Percentiles rank a stretch among this genome's conserved stretches.
phyloP scores from a whole-genome alignment of 2,888 invertebrate species.

The Hyposoter dolosus region DNA sequence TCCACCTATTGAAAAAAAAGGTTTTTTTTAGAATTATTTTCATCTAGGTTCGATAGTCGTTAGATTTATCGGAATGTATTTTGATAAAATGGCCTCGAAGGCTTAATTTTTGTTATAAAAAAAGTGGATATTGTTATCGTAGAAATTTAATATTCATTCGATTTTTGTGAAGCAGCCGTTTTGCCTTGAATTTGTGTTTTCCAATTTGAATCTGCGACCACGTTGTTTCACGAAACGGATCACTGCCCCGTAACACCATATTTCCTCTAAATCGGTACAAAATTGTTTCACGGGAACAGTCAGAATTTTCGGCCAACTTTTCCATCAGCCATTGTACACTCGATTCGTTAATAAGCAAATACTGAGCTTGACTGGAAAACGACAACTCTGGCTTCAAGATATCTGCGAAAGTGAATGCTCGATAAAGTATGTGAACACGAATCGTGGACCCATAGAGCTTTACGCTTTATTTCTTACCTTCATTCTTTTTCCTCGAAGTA shows the following conservation, averaged over 20 bases:
- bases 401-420: slow-evolving; percentile 68
- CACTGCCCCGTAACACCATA: slow-evolving; percentile 90
- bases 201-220: slow-evolving; percentile 90
- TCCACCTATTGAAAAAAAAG: slow-evolving; percentile 86
- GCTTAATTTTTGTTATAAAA: background rate
- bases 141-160: too few species aligned
- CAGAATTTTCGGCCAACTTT: slow-evolving; percentile 85
- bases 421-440: background rate
- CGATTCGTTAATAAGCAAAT: slow-evolving; percentile 91
- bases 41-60: background rate
- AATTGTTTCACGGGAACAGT: slow-evolving; percentile 87
- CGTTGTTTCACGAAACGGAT: slow-evolving; percentile 92
- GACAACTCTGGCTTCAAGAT: slow-evolving; percentile 85
- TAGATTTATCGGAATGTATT: background rate
- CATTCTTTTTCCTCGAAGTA: slow-evolving; percentile 35
- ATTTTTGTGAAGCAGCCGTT: too few species aligned
- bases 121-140: background rate
- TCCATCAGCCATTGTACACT: slow-evolving; percentile 91
- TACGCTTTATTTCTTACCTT: slow-evolving; percentile 25
- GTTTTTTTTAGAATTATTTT: background rate
- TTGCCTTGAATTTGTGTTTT: slow-evolving; percentile 87
- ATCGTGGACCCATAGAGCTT: background rate
- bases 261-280: slow-evolving; percentile 96
- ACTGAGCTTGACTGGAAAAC: slow-evolving; percentile 94
- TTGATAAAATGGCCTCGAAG: background rate